A percentile compares a stretch with the other conserved stretches of the same genome.
Evolutionary conservation across 2,113 vertebrate species (phyloP).

Genomic region (Bostrychus sinensis): DNA sequence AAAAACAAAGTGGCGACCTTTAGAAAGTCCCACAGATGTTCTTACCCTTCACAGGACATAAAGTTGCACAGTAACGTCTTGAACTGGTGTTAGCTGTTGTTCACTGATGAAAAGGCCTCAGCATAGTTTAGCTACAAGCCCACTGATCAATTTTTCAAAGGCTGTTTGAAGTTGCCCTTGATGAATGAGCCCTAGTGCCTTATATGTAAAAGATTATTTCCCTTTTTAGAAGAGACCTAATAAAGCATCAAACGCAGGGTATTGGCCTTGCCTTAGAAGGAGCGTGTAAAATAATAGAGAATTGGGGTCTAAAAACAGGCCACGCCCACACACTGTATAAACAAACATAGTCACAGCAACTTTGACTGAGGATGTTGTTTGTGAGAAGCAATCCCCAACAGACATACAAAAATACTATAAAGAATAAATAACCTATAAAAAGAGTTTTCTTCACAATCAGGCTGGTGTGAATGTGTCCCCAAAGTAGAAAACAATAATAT

Average conservation of each 20-base stretch:
- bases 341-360: background rate
- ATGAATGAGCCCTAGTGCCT: constrained; percentile 52
- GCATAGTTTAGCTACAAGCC: constrained; percentile 42
- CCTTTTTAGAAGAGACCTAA: constrained; percentile 45
- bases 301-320: constrained; percentile 21
- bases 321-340: constrained; percentile 26
- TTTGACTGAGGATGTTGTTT: background rate
- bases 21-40: constrained; percentile 1
- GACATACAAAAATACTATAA: constrained; percentile 41
- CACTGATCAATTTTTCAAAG: constrained; percentile 69
- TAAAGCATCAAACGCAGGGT: constrained; percentile 57
- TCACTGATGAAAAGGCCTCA: constrained; percentile 30
- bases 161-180: constrained; percentile 61
- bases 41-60: background rate
- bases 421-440: no score
- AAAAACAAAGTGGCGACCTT: constrained; percentile 3
- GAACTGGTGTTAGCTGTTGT: constrained; percentile 14
- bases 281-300: constrained; percentile 44
- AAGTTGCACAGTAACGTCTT: constrained; percentile 12
- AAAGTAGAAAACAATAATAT: no score
- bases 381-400: constrained; percentile 34
- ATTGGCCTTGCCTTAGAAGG: constrained; percentile 48
- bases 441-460: no score
- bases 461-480: no score
- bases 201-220: constrained; percentile 34